Percentiles rank a stretch among this genome's conserved stretches.
phyloP scores from a whole-genome alignment of 2,797 vertebrate genomes.

The Liparis tanakae region DNA sequence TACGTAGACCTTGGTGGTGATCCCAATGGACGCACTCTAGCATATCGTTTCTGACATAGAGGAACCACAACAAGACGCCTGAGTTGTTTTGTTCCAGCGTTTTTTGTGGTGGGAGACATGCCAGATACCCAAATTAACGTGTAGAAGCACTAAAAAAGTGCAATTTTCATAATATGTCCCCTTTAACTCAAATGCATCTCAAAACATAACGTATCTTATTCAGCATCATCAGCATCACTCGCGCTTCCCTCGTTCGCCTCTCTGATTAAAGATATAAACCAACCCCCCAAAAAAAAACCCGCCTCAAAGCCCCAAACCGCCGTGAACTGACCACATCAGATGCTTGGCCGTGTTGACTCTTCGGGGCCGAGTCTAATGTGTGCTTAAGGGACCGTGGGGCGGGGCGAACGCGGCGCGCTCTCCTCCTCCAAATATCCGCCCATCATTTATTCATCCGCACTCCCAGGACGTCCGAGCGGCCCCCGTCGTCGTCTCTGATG shows the following conservation, averaged over 20 bases:
- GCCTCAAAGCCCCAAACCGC: slow-evolving; percentile 47
- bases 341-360: slow-evolving; percentile 64
- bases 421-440: slow-evolving; percentile 72
- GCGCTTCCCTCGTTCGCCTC: slow-evolving; percentile 42
- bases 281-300: slow-evolving; percentile 13
- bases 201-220: slow-evolving; percentile 4
- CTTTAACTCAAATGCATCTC: slow-evolving; percentile 34
- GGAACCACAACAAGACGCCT: too few relatives aligned
- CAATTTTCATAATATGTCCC: too few relatives aligned
- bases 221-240: slow-evolving; percentile 29
- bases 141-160: too few relatives aligned
- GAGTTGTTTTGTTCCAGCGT: too few relatives aligned
- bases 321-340: slow-evolving; percentile 69
- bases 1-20: too few relatives aligned
- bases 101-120: too few relatives aligned
- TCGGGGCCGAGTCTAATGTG: slow-evolving; percentile 65
- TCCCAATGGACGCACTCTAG: too few relatives aligned
- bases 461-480: slow-evolving; percentile 66
- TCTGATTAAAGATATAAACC: slow-evolving; percentile 60
- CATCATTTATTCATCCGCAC: slow-evolving; percentile 82
- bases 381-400: slow-evolving; percentile 72
- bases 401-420: slow-evolving; percentile 32
- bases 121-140: too few relatives aligned
- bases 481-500: slow-evolving; percentile 59
- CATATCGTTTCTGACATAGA: too few relatives aligned